Conservation (phyloP, 2,797 vertebrate genomes). For the Notoglanidium macrostoma region DNA sequence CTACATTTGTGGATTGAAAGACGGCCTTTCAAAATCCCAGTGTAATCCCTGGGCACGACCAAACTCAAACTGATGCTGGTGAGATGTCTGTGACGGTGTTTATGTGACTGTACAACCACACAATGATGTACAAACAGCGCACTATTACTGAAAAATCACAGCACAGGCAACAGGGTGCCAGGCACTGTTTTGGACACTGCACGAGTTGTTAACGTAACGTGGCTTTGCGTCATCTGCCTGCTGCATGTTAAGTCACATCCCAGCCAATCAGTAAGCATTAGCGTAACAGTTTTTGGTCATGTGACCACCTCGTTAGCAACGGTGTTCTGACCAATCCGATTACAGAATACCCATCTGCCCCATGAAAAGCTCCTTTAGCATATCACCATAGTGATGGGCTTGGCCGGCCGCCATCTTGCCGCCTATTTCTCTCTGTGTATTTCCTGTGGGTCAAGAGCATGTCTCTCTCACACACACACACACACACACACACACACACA, state of each 20-base stretch:
- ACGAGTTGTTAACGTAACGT: neutral
- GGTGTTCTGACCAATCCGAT: slow-evolving; percentile 30
- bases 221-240: neutral
- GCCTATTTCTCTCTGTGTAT: slow-evolving; percentile 44
- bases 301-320: slow-evolving; percentile 8
- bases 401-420: slow-evolving; percentile 44
- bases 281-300: slow-evolving; percentile 4
- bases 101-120: no score
- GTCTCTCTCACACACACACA: neutral
- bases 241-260: neutral
- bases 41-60: neutral
- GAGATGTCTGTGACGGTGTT: neutral
- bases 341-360: slow-evolving; percentile 17
- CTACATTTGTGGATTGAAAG: neutral
- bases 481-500: slow-evolving; percentile 8
- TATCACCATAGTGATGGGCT: slow-evolving; percentile 54
- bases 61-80: neutral
- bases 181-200: neutral
- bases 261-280: slow-evolving; percentile 20
- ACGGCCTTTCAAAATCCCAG: neutral
- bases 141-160: neutral
- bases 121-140: neutral
- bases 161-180: neutral
- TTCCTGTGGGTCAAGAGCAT: slow-evolving; percentile 51
- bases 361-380: slow-evolving; percentile 41